These are phyloP conservation scores for Hucho hucho DNA, from an alignment of 2,113 vertebrate genomes.

Conservation along the genomic window DNA sequence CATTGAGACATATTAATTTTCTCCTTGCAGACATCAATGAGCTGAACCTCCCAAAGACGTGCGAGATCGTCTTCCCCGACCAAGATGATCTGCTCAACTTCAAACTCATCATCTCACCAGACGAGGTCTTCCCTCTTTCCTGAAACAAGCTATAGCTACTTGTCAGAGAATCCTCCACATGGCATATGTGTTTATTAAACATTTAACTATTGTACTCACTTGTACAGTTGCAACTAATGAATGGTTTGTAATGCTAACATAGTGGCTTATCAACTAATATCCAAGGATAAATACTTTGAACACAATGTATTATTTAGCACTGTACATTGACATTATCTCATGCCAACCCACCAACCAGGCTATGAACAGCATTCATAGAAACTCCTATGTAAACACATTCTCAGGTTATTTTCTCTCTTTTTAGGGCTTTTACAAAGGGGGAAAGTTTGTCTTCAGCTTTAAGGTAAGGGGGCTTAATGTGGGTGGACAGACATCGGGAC, in stretches of 20 bases:
- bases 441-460: slow-evolving; percentile 96
- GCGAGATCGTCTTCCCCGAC: slow-evolving; percentile 92
- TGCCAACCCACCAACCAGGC: too few species aligned
- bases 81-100: slow-evolving; percentile 95
- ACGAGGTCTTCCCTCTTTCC: slow-evolving; percentile 76
- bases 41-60: slow-evolving; percentile 94
- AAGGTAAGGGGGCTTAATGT: slow-evolving; percentile 77
- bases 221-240: too few species aligned
- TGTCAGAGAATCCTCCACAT: not conserved
- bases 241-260: too few species aligned
- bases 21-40: slow-evolving; percentile 86
- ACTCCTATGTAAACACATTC: not conserved
- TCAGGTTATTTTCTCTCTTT: slow-evolving; percentile 4
- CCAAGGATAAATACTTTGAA: too few species aligned
- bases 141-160: not conserved
- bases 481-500: too few species aligned
- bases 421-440: slow-evolving; percentile 93
- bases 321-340: too few species aligned
- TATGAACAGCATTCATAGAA: not conserved
- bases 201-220: too few species aligned
- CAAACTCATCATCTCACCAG: slow-evolving; percentile 94
- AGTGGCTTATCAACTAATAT: too few species aligned
- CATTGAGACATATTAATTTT: too few species aligned
- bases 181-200: too few species aligned
- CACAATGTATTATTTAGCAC: too few species aligned